Percentiles rank a stretch among this genome's conserved stretches.
phyloP scores from a whole-genome alignment of 2,797 vertebrate species.

The Hylomyscus alleni region DNA sequence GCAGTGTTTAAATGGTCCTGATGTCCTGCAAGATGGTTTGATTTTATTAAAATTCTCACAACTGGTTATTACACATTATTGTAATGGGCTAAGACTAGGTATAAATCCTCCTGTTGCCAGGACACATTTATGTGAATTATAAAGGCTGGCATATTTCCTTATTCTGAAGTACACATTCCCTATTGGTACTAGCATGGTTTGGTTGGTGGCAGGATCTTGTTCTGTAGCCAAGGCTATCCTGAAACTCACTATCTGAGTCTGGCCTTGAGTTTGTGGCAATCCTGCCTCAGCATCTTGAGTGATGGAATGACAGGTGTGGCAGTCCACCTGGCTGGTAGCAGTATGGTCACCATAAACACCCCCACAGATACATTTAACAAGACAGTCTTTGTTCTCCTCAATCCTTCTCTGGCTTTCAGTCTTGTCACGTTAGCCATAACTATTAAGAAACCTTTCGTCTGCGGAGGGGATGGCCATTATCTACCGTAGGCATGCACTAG shows the following conservation, averaged over 20 bases:
- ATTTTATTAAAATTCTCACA: slow-evolving; percentile 60
- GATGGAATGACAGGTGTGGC: background rate
- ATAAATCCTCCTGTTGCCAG: slow-evolving; percentile 11
- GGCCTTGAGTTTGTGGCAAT: background rate
- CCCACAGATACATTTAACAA: background rate
- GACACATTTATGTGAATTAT: background rate
- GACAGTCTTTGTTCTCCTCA: background rate
- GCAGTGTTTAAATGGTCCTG: slow-evolving; percentile 16
- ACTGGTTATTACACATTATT: background rate
- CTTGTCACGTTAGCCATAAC: slow-evolving; percentile 21
- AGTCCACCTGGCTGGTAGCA: background rate
- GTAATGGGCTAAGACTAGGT: background rate
- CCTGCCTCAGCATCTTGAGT: background rate
- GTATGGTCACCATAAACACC: background rate
- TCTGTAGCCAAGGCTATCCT: background rate
- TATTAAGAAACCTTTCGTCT: slow-evolving; percentile 35
- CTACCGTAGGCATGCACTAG: background rate
- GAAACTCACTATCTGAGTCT: background rate
- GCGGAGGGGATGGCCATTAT: background rate
- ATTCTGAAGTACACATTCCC: slow-evolving; percentile 36
- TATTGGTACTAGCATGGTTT: slow-evolving; percentile 19
- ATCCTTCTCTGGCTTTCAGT: background rate
- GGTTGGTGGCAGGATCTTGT: background rate
- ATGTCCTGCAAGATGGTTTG: slow-evolving; percentile 29
- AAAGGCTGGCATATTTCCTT: background rate